Evolutionary conservation across 2,113 vertebrate genomes (phyloP).

Genomic region (Heterotilapia buettikoferi): DNA sequence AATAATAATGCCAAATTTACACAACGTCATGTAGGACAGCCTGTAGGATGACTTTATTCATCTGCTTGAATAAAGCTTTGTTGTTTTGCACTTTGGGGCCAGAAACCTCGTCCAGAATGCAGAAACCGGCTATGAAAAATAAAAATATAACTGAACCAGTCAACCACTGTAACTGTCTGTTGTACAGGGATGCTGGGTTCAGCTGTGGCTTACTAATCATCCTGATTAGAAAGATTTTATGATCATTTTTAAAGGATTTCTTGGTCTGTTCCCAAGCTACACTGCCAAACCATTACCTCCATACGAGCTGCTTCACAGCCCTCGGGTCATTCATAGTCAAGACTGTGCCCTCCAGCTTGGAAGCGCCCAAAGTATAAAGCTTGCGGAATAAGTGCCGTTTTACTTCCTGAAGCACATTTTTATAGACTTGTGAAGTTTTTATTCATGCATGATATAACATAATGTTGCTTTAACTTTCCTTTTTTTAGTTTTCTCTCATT

Average conservation of each 20-base stretch:
- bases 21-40: neutral
- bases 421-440: neutral
- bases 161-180: neutral
- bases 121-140: neutral
- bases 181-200: neutral
- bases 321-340: neutral
- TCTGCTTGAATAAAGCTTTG: neutral
- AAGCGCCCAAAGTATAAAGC: neutral
- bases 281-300: neutral
- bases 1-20: neutral
- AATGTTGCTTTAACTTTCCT: neutral
- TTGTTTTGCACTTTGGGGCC: neutral
- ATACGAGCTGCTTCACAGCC: neutral
- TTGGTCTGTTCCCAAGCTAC: neutral
- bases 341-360: neutral
- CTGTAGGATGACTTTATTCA: neutral
- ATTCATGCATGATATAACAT: neutral
- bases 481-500: accelerated
- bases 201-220: neutral
- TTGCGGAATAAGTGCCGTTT: neutral
- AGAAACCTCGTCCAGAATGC: neutral
- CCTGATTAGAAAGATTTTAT: neutral
- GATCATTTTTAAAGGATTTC: neutral
- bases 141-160: neutral
- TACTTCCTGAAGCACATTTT: neutral